Evolutionary conservation across 1,140 invertebrate genomes (phyloP), one percentile per base, ranked within the genome.

Genomic region (Euglossa dilemma): DNA sequence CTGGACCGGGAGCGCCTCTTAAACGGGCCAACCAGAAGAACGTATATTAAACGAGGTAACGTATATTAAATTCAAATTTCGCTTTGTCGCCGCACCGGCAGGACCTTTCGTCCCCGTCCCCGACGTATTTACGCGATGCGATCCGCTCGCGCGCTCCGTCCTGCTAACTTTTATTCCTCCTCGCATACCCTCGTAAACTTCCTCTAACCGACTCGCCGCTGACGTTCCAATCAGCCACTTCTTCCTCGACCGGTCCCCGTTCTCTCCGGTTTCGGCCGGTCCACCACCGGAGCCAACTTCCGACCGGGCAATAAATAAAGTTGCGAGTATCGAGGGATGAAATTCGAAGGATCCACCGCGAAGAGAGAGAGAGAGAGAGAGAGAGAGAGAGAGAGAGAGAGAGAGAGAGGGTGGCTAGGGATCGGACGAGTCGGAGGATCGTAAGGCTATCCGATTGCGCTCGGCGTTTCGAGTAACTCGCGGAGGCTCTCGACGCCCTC

Each of bases 21-120:
- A 12, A 66, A 66, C 0, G 11, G 1, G 18, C 28, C 20, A 23
- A 23, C 12, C 20, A 45, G 18, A 5, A 43, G 20, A 25, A n/a
- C n/a, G 80, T 77, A 72, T 59, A 18, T 64, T 64, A 18, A 28
- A 12, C 16, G 6, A n/a, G n/a, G n/a, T 61, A 25, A 61, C 59
- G 12, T 25, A 25, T 25, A 61, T 61, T 61, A 20, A 23, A 12
- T 61, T 61, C 59, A 61, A 61, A n/a, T 16, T 43, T 25, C 20
- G 23, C 43, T 11, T 16, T 66, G 43, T 66, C 7, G 43, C 45
- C 9, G 43, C 59, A 4, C 28, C 7, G 43, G 3, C 4, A 12
- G 2, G 36, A 14, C 36, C 6, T 43, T 6, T 63, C 12, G 6
- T 1, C 9, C 9, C 7, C 18, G 20, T 43, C 36, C 2, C 36